A percentile compares a stretch with the other conserved stretches of the same genome.
These are phyloP conservation scores for Pterophyllum scalare DNA, from an alignment of 2,113 vertebrate species.

Conservation along the genomic window DNA sequence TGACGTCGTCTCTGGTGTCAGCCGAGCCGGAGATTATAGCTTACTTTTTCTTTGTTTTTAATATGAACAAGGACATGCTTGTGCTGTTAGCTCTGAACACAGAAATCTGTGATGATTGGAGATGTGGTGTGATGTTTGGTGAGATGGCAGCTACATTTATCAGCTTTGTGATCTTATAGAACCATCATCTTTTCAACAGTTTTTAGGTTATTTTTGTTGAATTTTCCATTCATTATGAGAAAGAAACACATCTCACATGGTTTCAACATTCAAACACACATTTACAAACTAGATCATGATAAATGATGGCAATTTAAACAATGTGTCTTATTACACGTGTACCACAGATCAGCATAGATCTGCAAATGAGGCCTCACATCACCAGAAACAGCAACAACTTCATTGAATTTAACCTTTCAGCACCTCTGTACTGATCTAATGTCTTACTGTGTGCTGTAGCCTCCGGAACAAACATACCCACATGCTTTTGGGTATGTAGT, in stretches of 20 bases:
- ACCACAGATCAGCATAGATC: too few relatives aligned
- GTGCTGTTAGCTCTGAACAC: too few relatives aligned
- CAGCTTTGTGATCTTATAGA: background rate
- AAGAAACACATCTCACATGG: background rate
- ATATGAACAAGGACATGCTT: too few relatives aligned
- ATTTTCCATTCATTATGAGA: background rate
- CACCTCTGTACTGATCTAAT: background rate
- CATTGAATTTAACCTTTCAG: rapidly evolving
- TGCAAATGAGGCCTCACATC: background rate
- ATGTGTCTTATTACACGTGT: too few relatives aligned
- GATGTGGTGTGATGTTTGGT: background rate
- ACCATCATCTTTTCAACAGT: too few relatives aligned
- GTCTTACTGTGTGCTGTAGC: rapidly evolving
- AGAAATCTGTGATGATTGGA: too few relatives aligned
- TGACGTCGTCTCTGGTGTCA: background rate
- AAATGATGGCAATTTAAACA: background rate
- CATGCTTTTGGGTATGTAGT: background rate
- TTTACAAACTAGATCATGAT: background rate
- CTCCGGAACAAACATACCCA: background rate
- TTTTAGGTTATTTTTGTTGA: background rate
- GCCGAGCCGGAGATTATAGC: too few relatives aligned
- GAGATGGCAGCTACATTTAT: background rate
- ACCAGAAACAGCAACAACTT: background rate
- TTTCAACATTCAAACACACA: background rate
- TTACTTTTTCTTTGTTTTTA: too few relatives aligned